phyloP scores from a whole-genome alignment of 2,888 invertebrate genomes.

The Pristionchus arcanus region DNA sequence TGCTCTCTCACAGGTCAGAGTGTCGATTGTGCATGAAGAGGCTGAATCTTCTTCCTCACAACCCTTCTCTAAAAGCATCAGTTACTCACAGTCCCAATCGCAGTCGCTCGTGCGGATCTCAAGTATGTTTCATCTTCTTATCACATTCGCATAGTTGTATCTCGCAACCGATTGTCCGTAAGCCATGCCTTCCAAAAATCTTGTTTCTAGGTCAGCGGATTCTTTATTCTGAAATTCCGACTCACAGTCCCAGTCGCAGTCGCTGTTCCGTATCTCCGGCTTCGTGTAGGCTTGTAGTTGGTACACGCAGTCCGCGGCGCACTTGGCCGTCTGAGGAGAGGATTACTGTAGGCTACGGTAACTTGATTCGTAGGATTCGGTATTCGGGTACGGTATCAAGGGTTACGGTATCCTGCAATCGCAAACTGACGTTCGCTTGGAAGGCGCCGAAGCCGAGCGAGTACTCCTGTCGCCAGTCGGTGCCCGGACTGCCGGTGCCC shows the following conservation, averaged over 20 bases:
- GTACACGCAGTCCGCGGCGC: conserved; percentile 6
- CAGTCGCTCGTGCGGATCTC: not conserved
- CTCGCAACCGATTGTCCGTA: no score
- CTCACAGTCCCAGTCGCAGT: conserved; percentile 1
- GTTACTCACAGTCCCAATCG: no score
- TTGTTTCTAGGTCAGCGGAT: no score
- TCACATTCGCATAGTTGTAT: no score
- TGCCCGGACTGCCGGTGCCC: not conserved
- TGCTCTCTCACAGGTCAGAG: no score
- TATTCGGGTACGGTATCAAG: not conserved
- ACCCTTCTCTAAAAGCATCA: no score
- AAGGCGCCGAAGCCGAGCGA: not conserved
- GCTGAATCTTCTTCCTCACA: no score
- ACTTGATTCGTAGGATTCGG: no score
- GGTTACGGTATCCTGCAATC: not conserved
- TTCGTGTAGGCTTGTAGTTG: not conserved
- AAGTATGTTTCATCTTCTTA: no score
- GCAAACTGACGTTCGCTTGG: not conserved
- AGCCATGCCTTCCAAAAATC: no score
- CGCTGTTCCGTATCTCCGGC: not conserved
- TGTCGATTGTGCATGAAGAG: no score
- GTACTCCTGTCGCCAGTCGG: not conserved
- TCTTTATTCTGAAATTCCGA: no score
- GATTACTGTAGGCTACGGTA: not conserved
- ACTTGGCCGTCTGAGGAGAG: not conserved